Evolutionary conservation across 1,140 invertebrate genomes (phyloP).

Genomic region (Schmidtea mediterranea): DNA sequence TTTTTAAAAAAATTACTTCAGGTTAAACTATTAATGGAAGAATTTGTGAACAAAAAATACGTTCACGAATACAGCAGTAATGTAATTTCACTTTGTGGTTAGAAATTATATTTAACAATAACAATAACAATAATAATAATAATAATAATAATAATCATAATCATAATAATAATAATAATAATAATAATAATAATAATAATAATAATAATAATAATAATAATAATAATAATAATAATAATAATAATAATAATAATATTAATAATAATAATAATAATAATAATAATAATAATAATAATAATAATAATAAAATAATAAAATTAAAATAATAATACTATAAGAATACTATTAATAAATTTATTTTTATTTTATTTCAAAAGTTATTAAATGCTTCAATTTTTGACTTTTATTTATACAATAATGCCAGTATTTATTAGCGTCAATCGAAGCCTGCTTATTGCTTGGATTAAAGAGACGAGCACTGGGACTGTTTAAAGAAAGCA

Average conservation of each 20-base stretch:
- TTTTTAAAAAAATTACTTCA: slow-evolving; percentile 15
- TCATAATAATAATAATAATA: too few species aligned
- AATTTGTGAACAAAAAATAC: slow-evolving; percentile 64
- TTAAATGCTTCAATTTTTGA: not conserved
- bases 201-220: too few species aligned
- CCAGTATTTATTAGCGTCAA: slow-evolving; percentile 37
- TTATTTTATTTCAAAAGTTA: not conserved
- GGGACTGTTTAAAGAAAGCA: slow-evolving; percentile 55
- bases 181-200: too few species aligned
- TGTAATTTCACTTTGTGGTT: slow-evolving; percentile 55
- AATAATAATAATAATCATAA: too few species aligned
- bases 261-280: too few species aligned
- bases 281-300: too few species aligned
- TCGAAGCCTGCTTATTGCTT: slow-evolving; percentile 62
- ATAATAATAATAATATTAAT: too few species aligned
- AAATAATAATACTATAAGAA: too few species aligned
- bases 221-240: too few species aligned
- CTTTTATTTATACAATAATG: too few species aligned
- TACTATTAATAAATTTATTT: not conserved
- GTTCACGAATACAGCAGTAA: slow-evolving; percentile 65
- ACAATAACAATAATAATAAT: not conserved
- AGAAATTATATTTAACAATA: slow-evolving; percentile 14
- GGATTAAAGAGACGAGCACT: slow-evolving; percentile 45
- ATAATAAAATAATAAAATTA: too few species aligned
- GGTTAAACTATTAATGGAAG: slow-evolving; percentile 73